Percentiles rank a stretch among this genome's conserved stretches.
These are phyloP conservation scores for Tapirus terrestris DNA, from an alignment of 2,113 vertebrate genomes.

Conservation along the genomic window DNA sequence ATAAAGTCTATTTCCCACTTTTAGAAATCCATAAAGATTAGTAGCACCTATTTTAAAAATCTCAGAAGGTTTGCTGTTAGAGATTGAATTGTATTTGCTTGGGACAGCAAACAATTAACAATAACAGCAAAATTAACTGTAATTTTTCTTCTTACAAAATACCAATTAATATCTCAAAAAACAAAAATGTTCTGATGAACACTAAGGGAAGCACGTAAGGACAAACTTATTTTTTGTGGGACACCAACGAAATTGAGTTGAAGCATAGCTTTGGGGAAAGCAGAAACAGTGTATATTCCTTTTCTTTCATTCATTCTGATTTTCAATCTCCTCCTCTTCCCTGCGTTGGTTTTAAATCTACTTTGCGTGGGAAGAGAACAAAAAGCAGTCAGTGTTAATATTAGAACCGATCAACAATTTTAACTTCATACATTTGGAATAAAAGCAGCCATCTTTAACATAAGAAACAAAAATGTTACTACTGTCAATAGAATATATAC, in stretches of 20 bases:
- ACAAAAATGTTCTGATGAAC: neutral
- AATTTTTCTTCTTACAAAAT: neutral
- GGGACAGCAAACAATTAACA: neutral
- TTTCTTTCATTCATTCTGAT: neutral
- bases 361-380: neutral
- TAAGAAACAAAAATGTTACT: neutral
- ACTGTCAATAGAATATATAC: neutral
- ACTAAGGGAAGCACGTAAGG: neutral
- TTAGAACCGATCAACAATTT: neutral
- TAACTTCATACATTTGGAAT: neutral
- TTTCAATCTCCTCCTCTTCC: rapidly evolving
- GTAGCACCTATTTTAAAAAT: neutral
- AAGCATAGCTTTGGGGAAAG: neutral
- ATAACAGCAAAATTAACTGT: neutral
- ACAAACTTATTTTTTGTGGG: neutral
- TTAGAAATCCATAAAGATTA: neutral
- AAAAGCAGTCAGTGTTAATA: neutral
- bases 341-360: neutral
- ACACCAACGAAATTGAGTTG: neutral
- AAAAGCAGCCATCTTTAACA: neutral
- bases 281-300: neutral
- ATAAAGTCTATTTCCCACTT: neutral
- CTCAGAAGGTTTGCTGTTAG: neutral
- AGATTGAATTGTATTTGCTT: neutral
- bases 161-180: neutral